Conservation (phyloP, 2,113 vertebrate species). For the Crotalus horridus region DNA sequence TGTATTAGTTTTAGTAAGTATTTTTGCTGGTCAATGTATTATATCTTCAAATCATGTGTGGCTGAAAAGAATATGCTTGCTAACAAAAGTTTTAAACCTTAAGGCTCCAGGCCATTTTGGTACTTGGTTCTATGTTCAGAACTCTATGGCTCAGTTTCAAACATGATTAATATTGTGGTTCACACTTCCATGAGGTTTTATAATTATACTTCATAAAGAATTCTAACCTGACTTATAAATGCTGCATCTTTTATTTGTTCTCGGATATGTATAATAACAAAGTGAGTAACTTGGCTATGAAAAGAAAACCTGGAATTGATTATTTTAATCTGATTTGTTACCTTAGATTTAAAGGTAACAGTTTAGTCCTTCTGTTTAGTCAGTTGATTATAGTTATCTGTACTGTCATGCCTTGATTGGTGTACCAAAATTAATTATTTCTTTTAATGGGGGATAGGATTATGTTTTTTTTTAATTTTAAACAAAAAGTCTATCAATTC, state of each 20-base stretch:
- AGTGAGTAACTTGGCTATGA: background rate
- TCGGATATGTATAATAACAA: background rate
- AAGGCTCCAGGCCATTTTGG: background rate
- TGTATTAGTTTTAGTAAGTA: background rate
- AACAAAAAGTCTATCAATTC: background rate
- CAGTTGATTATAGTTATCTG: background rate
- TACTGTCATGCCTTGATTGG: background rate
- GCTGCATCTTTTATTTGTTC: background rate
- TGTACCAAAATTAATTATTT: background rate
- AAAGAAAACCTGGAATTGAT: background rate
- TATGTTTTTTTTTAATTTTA: background rate
- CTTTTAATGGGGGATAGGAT: background rate
- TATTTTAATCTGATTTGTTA: background rate
- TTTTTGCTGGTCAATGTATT: background rate
- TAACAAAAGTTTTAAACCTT: background rate
- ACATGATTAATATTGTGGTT: background rate
- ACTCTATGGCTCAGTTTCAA: background rate
- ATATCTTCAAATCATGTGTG: background rate
- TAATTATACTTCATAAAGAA: background rate
- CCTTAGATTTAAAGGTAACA: background rate
- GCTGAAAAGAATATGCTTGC: background rate
- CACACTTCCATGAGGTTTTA: background rate
- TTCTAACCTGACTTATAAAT: background rate
- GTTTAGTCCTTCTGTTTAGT: background rate
- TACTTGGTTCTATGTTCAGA: background rate